phyloP scores from a whole-genome alignment of 1,140 invertebrate species.

The Drosophila paulistorum region DNA sequence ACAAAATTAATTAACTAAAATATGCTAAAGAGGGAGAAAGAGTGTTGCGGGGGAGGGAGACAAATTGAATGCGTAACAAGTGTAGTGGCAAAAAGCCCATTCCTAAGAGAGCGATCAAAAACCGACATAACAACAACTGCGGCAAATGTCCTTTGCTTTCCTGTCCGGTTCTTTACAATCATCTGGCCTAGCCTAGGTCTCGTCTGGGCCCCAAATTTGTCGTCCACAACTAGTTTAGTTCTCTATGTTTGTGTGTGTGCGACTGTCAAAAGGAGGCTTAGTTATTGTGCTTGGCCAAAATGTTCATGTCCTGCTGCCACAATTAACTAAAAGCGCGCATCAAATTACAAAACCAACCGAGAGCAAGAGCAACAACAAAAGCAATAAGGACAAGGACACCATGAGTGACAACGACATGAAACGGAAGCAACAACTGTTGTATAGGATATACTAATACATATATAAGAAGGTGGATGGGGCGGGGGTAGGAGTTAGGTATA shows the following conservation, averaged over 20 bases:
- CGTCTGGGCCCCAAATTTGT: background rate
- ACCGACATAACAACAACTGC: slow-evolving; percentile 63
- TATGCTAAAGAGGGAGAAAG: slow-evolving; percentile 33
- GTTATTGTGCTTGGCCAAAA: slow-evolving; percentile 67
- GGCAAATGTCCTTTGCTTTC: slow-evolving; percentile 3
- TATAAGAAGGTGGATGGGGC: slow-evolving; percentile 17
- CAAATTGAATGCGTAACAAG: slow-evolving; percentile 19
- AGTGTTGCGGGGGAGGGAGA: no score
- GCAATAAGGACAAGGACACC: slow-evolving; percentile 33
- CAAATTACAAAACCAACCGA: slow-evolving; percentile 77
- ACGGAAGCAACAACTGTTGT: slow-evolving; percentile 73
- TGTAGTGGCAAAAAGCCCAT: slow-evolving; percentile 43
- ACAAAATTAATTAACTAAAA: slow-evolving; percentile 80
- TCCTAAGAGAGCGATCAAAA: slow-evolving; percentile 62
- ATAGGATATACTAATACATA: slow-evolving; percentile 8
- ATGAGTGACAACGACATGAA: slow-evolving; percentile 70
- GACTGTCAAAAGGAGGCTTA: slow-evolving; percentile 54
- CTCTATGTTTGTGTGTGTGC: background rate
- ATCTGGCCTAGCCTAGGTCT: background rate
- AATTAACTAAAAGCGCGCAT: slow-evolving; percentile 81
- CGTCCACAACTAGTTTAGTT: background rate
- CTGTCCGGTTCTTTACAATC: slow-evolving; percentile 24
- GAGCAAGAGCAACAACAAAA: slow-evolving; percentile 36
- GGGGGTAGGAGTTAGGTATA: slow-evolving; percentile 14
- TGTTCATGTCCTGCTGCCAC: slow-evolving; percentile 78